Conservation (phyloP, 2,888 invertebrate species). For the Phaedon cochleariae region DNA sequence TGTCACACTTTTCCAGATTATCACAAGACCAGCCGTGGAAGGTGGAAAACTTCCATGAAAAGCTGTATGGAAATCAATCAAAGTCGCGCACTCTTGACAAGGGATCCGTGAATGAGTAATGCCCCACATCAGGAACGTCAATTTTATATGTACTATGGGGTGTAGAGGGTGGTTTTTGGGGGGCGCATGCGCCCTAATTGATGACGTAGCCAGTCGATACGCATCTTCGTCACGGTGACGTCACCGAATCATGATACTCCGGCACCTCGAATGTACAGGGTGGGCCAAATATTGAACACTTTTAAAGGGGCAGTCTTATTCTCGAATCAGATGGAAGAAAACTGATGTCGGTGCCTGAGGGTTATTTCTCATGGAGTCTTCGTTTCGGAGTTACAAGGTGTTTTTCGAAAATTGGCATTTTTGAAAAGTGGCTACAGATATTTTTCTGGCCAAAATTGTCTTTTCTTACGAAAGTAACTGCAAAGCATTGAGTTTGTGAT, state of each 20-base stretch:
- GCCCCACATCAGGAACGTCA: conserved; percentile 23
- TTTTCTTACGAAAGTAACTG: too few relatives aligned
- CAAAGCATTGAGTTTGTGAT: too few relatives aligned
- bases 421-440: too few relatives aligned
- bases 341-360: too few relatives aligned
- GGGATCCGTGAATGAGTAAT: conserved; percentile 25
- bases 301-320: too few relatives aligned
- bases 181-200: conserved; percentile 37
- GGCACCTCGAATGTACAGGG: neutral
- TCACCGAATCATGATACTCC: conserved; percentile 22
- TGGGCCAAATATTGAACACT: too few relatives aligned
- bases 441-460: too few relatives aligned
- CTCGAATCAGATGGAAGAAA: too few relatives aligned
- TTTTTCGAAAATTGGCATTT: too few relatives aligned
- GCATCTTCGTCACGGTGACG: conserved; percentile 43
- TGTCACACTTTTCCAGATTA: neutral
- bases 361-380: too few relatives aligned
- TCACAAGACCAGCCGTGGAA: neutral
- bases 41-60: neutral
- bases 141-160: conserved; percentile 23
- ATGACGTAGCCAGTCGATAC: conserved; percentile 48
- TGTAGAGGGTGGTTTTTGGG: conserved; percentile 37
- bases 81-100: neutral
- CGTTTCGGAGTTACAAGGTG: too few relatives aligned
- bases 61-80: neutral